Evolutionary conservation across 2,888 invertebrate species (phyloP), one percentile per base, ranked within the genome.

Genomic region (Neria commutata): DNA sequence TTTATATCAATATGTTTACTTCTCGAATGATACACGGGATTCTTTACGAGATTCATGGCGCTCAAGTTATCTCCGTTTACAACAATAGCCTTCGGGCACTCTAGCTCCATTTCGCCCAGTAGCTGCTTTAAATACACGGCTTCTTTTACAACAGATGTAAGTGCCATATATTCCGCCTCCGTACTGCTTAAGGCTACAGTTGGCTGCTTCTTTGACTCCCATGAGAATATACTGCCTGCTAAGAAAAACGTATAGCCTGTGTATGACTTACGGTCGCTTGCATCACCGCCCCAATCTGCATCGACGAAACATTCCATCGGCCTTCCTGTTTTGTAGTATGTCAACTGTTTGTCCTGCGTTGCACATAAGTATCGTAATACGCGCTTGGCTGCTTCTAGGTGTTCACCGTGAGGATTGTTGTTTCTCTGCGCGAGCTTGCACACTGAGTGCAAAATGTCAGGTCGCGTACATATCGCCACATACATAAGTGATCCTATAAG

Each of bases 241-340:
- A 57, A 19, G 2, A 2, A 1, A 37, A 42, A 42, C 21, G 42
- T 21, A 21, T 19, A 42, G 4, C 42, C 42, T 19, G 42, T 63
- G 47, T 62, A 67, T 5, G 69, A 66, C 19, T 64, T 69, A 23
- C 64, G 34, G 25, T 66, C 60, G 2, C 19, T 52, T 1, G 54
- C 16, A 34, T 64, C 58, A 6, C 63, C 62, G 16, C 61, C 65
- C 61, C 65, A 67, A 55, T 67, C 64, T 6, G 66, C 68, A 54
- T 69, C 64, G 3, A 61, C 61, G 29, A 57, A 68, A n/a, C 65
- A 50, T 10, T 24, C 25, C 21, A 68, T 33, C 11, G 42, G 56
- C 23, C 61, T 26, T 6, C 58, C 60, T 5, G 61, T 61, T 47
- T 57, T 62, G 2, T 14, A 42, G 56, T 58, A 71, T 33, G 56